These are phyloP conservation scores for Dolichomitus sp. DNA, from an alignment of 2,888 invertebrate species.

Conservation along the genomic window DNA sequence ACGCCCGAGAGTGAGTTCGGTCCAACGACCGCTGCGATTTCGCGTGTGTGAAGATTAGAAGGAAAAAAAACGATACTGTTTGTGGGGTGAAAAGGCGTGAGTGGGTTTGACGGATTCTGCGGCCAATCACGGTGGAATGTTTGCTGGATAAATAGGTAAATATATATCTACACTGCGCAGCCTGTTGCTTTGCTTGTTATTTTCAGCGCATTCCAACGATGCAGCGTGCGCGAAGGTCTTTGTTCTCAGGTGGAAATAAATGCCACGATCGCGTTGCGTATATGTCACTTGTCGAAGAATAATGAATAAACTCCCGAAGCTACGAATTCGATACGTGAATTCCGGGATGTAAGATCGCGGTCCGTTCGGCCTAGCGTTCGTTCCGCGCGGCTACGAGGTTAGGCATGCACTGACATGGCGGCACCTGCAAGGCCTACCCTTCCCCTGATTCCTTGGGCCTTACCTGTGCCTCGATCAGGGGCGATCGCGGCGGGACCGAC, in stretches of 20 bases:
- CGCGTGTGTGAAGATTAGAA: constrained; percentile 12
- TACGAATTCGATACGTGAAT: constrained; percentile 5
- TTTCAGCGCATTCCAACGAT: constrained; percentile 65
- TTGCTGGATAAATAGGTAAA: constrained; percentile 44
- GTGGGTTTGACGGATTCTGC: background rate
- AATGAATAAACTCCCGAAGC: constrained; percentile 26
- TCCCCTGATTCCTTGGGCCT: constrained; percentile 76
- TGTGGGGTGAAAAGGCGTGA: background rate
- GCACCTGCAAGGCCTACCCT: constrained; percentile 85
- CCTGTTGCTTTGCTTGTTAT: constrained; percentile 63
- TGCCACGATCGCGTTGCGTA: constrained; percentile 64
- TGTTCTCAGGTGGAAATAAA: constrained; percentile 60
- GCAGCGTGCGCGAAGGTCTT: constrained; percentile 51
- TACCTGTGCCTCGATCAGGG: constrained; percentile 77
- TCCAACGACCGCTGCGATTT: constrained; percentile 24
- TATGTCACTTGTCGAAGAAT: constrained; percentile 20
- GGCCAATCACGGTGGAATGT: constrained; percentile 39
- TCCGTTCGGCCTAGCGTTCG: constrained; percentile 78
- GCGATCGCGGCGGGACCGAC: constrained; percentile 78
- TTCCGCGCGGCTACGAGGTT: constrained; percentile 85
- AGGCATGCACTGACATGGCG: constrained; percentile 86
- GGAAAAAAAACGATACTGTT: background rate
- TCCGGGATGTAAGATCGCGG: constrained; percentile 72
- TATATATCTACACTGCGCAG: constrained; percentile 34
- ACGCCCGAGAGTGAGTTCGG: constrained; percentile 14